phyloP scores from a whole-genome alignment of 2,797 vertebrate species.

The Paratrypauchen microcephalus region DNA sequence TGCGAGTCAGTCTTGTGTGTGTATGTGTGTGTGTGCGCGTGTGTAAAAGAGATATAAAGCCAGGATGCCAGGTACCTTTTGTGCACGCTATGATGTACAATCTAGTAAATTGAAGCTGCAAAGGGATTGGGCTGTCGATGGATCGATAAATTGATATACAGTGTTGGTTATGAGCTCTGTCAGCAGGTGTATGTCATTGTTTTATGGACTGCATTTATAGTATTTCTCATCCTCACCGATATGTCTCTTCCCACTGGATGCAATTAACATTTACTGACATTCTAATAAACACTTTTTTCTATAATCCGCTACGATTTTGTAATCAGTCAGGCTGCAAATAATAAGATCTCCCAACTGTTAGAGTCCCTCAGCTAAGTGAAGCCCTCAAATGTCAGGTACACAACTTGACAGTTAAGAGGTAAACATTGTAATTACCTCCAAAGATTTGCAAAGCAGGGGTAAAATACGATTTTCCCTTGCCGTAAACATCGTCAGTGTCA shows the following conservation, averaged over 20 bases:
- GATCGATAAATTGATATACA: slow-evolving; percentile 71
- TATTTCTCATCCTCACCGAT: slow-evolving; percentile 50
- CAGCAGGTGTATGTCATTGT: slow-evolving; percentile 64
- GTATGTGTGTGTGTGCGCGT: slow-evolving; percentile 1
- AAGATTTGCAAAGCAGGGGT: slow-evolving; percentile 27
- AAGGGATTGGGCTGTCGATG: slow-evolving; percentile 54
- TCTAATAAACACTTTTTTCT: slow-evolving; percentile 66
- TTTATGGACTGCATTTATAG: slow-evolving; percentile 65
- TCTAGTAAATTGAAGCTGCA: slow-evolving; percentile 61
- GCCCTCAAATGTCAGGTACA: slow-evolving; percentile 50
- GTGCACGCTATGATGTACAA: slow-evolving; percentile 57
- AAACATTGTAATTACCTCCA: slow-evolving; percentile 62
- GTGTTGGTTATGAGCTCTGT: slow-evolving; percentile 64
- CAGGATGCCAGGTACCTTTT: slow-evolving; percentile 38
- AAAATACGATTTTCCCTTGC: slow-evolving; percentile 19
- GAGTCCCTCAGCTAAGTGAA: slow-evolving; percentile 50
- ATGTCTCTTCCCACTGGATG: slow-evolving; percentile 64
- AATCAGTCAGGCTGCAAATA: slow-evolving; percentile 61
- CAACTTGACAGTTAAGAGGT: slow-evolving; percentile 58
- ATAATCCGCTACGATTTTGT: slow-evolving; percentile 64
- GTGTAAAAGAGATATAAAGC: slow-evolving; percentile 18
- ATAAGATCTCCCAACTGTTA: slow-evolving; percentile 62
- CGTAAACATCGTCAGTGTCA: slow-evolving; percentile 35
- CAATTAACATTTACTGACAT: slow-evolving; percentile 76
- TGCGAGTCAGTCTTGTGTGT: slow-evolving; percentile 48